Conservation (phyloP, 2,797 vertebrate species). For the Brachyrhaphis roseni region DNA sequence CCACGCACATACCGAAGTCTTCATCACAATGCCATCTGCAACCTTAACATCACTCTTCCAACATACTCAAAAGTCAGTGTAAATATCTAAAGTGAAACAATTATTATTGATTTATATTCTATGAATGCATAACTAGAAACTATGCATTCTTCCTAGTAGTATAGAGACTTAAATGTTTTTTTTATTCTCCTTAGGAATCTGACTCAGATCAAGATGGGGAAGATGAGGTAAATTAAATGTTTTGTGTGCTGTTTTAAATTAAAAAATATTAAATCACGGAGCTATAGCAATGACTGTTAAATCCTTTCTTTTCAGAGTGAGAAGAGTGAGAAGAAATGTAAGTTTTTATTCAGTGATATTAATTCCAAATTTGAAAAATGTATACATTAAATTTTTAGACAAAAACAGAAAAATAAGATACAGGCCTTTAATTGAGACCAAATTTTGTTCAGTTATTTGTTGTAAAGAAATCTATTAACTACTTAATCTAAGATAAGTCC, state of each 20-base stretch:
- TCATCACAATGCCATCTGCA: conserved; percentile 96
- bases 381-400: background rate
- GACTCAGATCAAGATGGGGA: conserved; percentile 98
- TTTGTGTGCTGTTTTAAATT: background rate
- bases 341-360: conserved; percentile 66
- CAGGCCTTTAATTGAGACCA: conserved; percentile 11
- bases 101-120: background rate
- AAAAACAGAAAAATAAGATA: background rate
- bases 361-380: background rate
- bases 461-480: background rate
- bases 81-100: background rate
- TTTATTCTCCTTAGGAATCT: conserved; percentile 86
- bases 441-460: conserved; percentile 11
- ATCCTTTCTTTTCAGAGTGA: conserved; percentile 86
- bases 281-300: conserved; percentile 32
- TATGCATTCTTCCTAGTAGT: background rate
- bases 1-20: conserved; percentile 93
- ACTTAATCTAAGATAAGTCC: background rate
- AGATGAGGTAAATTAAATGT: conserved; percentile 88
- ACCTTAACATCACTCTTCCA: conserved; percentile 97
- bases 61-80: conserved; percentile 90
- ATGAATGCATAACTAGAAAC: background rate
- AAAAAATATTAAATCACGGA: background rate
- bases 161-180: conserved; percentile 4
- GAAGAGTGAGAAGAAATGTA: conserved; percentile 97